These are phyloP conservation scores for Archocentrus centrarchus DNA, from an alignment of 2,113 vertebrate species.

Conservation along the genomic window DNA sequence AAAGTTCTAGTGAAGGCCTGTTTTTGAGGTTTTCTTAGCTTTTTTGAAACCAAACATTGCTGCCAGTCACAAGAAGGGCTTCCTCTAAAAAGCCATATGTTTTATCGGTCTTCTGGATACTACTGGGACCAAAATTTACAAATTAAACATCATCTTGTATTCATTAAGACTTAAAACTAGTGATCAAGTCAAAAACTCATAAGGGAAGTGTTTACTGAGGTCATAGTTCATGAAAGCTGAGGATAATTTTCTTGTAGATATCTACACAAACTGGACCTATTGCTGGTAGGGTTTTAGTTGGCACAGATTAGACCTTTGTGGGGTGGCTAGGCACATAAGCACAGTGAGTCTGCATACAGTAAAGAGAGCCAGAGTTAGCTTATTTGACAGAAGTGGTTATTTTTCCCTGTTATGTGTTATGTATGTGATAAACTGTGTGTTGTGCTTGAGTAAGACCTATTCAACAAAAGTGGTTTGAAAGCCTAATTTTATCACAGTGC, in stretches of 20 bases:
- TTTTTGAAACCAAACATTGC: no score
- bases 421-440: no score
- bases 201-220: neutral
- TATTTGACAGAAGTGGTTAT: neutral
- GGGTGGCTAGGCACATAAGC: neutral
- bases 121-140: neutral
- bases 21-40: no score
- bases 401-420: no score
- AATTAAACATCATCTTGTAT: neutral
- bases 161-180: neutral
- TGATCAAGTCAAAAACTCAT: rapidly evolving
- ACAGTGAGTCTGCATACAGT: neutral
- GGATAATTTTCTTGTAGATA: neutral
- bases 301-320: neutral
- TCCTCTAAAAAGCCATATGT: no score
- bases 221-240: neutral
- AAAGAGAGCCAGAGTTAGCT: neutral
- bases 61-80: no score
- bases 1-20: no score
- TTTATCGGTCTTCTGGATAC: no score
- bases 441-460: neutral
- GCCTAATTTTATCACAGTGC: neutral
- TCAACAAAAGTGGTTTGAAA: neutral
- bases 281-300: neutral
- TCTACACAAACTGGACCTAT: neutral